Percentiles rank a stretch among this genome's conserved stretches.
Conservation (phyloP, 2,113 vertebrate genomes). For the Grammomys surdaster region DNA sequence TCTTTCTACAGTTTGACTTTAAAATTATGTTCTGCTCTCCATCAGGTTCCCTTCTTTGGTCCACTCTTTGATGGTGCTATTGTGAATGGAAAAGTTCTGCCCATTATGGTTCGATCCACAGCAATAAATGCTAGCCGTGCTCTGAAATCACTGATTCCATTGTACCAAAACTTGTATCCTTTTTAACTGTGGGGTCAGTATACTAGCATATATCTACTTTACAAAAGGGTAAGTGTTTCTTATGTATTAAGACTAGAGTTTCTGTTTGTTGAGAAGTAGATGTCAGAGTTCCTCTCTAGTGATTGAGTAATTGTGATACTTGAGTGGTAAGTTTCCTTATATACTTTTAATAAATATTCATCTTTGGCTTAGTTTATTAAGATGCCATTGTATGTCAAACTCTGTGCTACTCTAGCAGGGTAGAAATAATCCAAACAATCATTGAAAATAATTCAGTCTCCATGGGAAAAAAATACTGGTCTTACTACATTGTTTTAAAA, state of each 20-base stretch:
- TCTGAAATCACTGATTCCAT: constrained; percentile 96
- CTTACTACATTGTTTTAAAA: constrained; percentile 39
- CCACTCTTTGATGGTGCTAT: constrained; percentile 99
- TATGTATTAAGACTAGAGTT: neutral
- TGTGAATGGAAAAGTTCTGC: constrained; percentile 97
- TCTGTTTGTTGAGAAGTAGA: constrained; percentile 3
- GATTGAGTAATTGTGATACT: constrained; percentile 41
- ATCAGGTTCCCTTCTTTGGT: constrained; percentile 98
- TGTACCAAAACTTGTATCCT: constrained; percentile 99
- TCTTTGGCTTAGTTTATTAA: constrained; percentile 52
- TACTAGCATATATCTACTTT: constrained; percentile 54
- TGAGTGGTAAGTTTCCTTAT: constrained; percentile 59
- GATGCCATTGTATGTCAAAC: constrained; percentile 9
- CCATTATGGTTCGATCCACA: constrained; percentile 97
- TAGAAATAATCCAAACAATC: constrained; percentile 52
- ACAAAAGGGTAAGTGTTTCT: constrained; percentile 65
- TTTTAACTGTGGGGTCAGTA: constrained; percentile 78
- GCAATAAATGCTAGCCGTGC: constrained; percentile 99
- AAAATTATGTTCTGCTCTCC: constrained; percentile 84
- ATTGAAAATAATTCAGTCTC: constrained; percentile 3
- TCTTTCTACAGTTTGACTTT: constrained; percentile 80
- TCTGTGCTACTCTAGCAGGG: neutral
- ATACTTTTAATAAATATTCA: constrained; percentile 26
- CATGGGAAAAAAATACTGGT: constrained; percentile 39
- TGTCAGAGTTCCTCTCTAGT: constrained; percentile 39